Percentiles rank a stretch among this genome's conserved stretches.
Evolutionary conservation across 1,140 invertebrate species (phyloP).

Genomic region (Drosophila ohnishii): DNA sequence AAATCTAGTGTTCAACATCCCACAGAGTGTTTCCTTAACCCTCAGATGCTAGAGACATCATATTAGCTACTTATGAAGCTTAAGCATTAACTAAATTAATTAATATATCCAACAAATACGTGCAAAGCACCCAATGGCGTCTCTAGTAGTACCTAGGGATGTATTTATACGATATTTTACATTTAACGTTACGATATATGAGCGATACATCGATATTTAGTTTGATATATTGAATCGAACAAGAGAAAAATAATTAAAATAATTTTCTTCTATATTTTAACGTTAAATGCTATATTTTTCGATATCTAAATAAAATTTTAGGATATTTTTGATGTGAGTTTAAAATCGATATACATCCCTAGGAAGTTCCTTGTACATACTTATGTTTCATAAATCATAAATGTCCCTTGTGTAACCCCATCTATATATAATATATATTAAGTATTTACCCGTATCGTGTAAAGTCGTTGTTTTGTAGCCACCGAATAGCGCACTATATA

Average conservation of each 20-base stretch:
- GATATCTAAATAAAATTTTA: too few species aligned
- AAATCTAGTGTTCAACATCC: background rate
- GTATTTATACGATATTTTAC: too few species aligned
- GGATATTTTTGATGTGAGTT: too few species aligned
- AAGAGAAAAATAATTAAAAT: background rate
- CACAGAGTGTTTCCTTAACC: too few species aligned
- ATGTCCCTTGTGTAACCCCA: conserved; percentile 2
- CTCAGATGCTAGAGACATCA: background rate
- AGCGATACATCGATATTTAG: background rate
- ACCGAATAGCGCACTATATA: conserved; percentile 21
- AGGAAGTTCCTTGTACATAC: background rate
- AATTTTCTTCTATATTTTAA: too few species aligned
- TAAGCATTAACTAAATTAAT: background rate
- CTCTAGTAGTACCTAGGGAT: background rate
- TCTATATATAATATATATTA: conserved; percentile 5
- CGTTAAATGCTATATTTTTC: too few species aligned
- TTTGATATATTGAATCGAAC: background rate
- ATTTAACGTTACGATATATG: background rate
- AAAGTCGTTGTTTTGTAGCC: conserved; percentile 24
- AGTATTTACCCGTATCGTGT: conserved; percentile 4
- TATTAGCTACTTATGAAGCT: background rate
- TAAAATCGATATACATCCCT: background rate
- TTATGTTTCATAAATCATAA: background rate
- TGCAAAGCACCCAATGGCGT: background rate
- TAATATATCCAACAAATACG: background rate